Evolutionary conservation across 23 tunicate species (phyloP), one percentile per base, ranked within the genome.

Genomic region (Diplosoma virens): DNA sequence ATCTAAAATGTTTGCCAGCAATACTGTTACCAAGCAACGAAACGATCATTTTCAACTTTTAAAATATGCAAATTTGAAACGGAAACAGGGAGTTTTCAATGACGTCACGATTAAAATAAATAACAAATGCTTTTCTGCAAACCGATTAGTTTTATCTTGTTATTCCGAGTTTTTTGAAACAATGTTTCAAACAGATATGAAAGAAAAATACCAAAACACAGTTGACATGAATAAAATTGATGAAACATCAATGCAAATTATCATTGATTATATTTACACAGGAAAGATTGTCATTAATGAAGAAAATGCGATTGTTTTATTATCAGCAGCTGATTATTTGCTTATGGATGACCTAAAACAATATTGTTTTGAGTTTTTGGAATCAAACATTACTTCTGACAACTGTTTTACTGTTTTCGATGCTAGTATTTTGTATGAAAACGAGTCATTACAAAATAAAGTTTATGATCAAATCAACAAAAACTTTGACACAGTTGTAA

Each of bases 51-150:
- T n/a, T n/a, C n/a, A n/a, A n/a, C n/a, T n/a, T n/a, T n/a, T n/a
- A n/a, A n/a, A n/a, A n/a, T n/a, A n/a, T n/a, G n/a, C n/a, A n/a
- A n/a, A n/a, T n/a, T n/a, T n/a, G n/a, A n/a, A n/a, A n/a, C n/a
- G n/a, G n/a, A n/a, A n/a, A n/a, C n/a, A n/a, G n/a, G n/a, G n/a
- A n/a, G n/a, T n/a, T n/a, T n/a, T n/a, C n/a, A n/a, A n/a, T n/a
- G n/a, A n/a, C n/a, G n/a, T n/a, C n/a, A n/a, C n/a, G n/a, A n/a
- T n/a, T n/a, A n/a, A n/a, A n/a, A n/a, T n/a, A n/a, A n/a, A n/a
- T n/a, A n/a, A n/a, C n/a, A n/a, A n/a, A n/a, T n/a, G 63, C 25
- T 16, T 56, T 56, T 25, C 63, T 14, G 63, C 63, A 56, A 56
- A 56, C 24, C 21, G 25, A 16, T 20, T 56, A 4, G 24, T 56